Evolutionary conservation across 2,888 invertebrate genomes (phyloP).

Genomic region (Dolomedes plantarius): DNA sequence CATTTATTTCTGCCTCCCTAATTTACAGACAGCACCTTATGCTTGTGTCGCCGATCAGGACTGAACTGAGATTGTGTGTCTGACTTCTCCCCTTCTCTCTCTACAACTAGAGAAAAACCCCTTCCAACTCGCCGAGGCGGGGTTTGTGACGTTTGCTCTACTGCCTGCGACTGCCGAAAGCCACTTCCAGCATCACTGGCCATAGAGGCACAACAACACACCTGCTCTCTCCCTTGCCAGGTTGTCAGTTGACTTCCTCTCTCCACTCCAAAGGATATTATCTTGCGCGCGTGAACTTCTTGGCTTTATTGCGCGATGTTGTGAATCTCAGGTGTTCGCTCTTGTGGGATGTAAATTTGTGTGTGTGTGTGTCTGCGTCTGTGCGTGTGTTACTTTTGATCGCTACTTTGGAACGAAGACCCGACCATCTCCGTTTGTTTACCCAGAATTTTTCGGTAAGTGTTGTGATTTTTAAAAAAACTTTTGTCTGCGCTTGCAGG

Average conservation of each 20-base stretch:
- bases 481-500: too few species aligned
- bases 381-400: too few species aligned
- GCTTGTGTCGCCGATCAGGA: too few species aligned
- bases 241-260: conserved; percentile 17
- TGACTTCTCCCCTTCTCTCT: too few species aligned
- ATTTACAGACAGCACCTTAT: too few species aligned
- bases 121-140: conserved; percentile 59
- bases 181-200: conserved; percentile 37
- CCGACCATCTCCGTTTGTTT: too few species aligned
- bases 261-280: not conserved
- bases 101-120: conserved; percentile 52
- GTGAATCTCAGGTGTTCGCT: not conserved
- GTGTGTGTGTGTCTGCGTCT: not conserved
- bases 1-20: too few species aligned
- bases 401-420: too few species aligned
- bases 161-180: conserved; percentile 31
- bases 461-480: too few species aligned
- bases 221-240: conserved; percentile 45
- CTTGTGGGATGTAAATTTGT: not conserved
- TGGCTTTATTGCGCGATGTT: not conserved
- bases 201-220: conserved; percentile 54
- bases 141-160: conserved; percentile 55
- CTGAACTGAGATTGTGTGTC: too few species aligned
- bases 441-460: too few species aligned
- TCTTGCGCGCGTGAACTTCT: not conserved